Base-by-base conservation (phyloP, 2,888 invertebrate species). In the Dynastes tityus region DNA sequence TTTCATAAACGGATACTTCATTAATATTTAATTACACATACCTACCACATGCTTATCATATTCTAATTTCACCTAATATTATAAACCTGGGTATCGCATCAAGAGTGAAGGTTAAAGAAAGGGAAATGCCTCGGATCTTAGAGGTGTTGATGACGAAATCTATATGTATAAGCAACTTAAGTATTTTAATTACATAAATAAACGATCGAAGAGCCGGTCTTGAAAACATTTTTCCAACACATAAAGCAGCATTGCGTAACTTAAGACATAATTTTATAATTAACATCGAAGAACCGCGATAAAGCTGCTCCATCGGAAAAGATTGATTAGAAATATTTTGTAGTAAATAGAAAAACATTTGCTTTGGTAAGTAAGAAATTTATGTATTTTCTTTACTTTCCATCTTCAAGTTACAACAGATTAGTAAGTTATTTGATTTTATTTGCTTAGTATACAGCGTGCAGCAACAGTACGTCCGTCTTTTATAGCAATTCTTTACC, bases 181-280 rank as follows among this genome's bases (percentile, higher is more conserved):
- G 61, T 49, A 74, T 74, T 74, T 61, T 74, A 74, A 74, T 74
- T 74, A 74, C 61, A 29, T 63, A 74, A 61, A 61, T 74, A 63
- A 58, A 71, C 55, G 32, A 74, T 74, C 73, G 73, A 45, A 55
- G 61, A 74, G 16, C 45, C 51, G 27, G 63, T 63, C 29, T 63
- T 68, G 22, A 71, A 45, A 40, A 37, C 13, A 11, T 16, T 61
- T 61, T 45, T 74, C 61, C 2, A 1, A 49, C 22, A 45, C 27
- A 40, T 74, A 61, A 61, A 61, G 27, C 49, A 40, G 40, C 73
- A 40, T 45, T 67, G 40, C 51, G 40, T 51, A 61, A 74, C 27
- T 61, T 74, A 74, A 49, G 29, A 51, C 49, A 51, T 51, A 29
- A 49, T 68, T 51, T 51, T 68, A 63, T 74, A 74, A 40, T 74